Evolutionary conservation across 2,113 vertebrate species (phyloP).

Genomic region (Corythaixoides concolor): DNA sequence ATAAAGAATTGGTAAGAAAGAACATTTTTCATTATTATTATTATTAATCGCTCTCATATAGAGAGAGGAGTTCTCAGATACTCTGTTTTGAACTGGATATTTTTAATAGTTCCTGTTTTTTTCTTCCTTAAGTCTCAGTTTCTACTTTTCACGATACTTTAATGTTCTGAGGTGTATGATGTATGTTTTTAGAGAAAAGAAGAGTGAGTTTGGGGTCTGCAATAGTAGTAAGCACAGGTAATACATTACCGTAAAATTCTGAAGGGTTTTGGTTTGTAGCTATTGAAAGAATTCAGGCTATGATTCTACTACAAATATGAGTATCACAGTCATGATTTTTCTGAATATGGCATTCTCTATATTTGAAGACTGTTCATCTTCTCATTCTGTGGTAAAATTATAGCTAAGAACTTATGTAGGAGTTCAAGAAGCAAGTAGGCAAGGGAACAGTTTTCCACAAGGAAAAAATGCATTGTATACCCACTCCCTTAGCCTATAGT

Average conservation of each 20-base stretch:
- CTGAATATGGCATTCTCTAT: neutral
- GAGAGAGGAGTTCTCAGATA: neutral
- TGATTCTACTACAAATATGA: neutral
- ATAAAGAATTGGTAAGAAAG: neutral
- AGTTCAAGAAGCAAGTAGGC: neutral
- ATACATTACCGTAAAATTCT: neutral
- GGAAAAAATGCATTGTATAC: neutral
- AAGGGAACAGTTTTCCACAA: neutral
- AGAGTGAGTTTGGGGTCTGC: neutral
- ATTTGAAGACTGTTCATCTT: neutral
- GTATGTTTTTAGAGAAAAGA: neutral
- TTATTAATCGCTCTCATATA: neutral
- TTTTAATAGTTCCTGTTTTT: neutral
- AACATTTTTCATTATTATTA: neutral
- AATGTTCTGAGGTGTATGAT: neutral
- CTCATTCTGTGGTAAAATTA: neutral
- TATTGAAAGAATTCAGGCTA: neutral
- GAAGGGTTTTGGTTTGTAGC: neutral
- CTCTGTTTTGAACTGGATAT: neutral
- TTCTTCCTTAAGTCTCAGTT: neutral
- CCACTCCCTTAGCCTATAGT: neutral
- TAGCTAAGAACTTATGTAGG: neutral
- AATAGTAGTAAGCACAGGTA: neutral
- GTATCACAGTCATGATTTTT: neutral
- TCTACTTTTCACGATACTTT: neutral